Percentiles rank a stretch among this genome's conserved stretches.
Evolutionary conservation across 1,140 invertebrate genomes (phyloP).

Genomic region (Papilio polytes): DNA sequence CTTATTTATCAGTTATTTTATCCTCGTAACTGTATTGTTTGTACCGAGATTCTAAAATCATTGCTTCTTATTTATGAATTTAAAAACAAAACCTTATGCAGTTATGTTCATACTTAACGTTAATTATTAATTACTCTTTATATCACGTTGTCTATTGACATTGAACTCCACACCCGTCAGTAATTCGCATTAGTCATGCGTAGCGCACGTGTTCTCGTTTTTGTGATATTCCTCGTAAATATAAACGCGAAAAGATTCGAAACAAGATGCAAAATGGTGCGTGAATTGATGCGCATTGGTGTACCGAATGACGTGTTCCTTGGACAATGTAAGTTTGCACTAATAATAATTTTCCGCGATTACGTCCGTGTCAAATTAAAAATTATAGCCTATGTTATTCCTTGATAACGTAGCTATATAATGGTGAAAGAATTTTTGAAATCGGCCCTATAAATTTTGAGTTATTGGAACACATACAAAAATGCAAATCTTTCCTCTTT

Average conservation of each 20-base stretch:
- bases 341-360: background rate
- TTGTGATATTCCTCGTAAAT: slow-evolving; percentile 41
- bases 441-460: too few species aligned
- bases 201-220: slow-evolving; percentile 49
- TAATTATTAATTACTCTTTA: slow-evolving; percentile 15
- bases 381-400: too few species aligned
- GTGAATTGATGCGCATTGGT: slow-evolving; percentile 62
- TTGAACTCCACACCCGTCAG: slow-evolving; percentile 20
- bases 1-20: too few species aligned
- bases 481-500: too few species aligned
- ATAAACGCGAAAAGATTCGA: slow-evolving; percentile 54
- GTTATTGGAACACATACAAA: too few species aligned
- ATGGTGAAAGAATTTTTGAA: too few species aligned
- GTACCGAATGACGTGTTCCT: slow-evolving; percentile 61
- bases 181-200: slow-evolving; percentile 45
- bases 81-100: too few species aligned
- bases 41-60: too few species aligned
- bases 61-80: too few species aligned
- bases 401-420: too few species aligned
- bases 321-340: slow-evolving; percentile 65
- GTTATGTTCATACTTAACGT: background rate
- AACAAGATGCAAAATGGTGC: slow-evolving; percentile 64
- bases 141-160: background rate
- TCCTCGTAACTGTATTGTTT: too few species aligned
- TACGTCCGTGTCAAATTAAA: too few species aligned